These are phyloP conservation scores for Ceratitis capitata DNA, from an alignment of 1,140 invertebrate species.

Conservation along the genomic window DNA sequence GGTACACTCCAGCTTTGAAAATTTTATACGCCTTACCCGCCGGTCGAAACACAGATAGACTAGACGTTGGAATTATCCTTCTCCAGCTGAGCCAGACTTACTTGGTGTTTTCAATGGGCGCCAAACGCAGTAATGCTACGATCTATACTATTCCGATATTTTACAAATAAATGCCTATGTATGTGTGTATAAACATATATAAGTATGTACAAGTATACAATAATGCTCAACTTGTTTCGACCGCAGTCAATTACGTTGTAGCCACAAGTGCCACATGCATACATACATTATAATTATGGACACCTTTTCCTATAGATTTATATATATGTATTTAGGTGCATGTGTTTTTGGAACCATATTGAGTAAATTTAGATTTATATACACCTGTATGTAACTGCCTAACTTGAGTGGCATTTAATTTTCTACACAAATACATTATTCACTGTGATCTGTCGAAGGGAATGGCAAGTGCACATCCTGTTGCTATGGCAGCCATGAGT, in stretches of 20 bases:
- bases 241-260: neutral
- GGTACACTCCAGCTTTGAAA: no score
- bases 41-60: no score
- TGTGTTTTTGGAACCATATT: no score
- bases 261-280: neutral
- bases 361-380: neutral
- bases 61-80: no score
- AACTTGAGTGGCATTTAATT: neutral
- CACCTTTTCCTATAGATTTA: neutral
- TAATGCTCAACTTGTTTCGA: neutral
- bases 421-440: constrained; percentile 10
- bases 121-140: no score
- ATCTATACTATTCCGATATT: no score
- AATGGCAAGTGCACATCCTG: neutral
- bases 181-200: neutral
- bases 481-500: neutral
- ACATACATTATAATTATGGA: neutral
- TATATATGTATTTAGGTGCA: neutral
- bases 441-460: neutral
- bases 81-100: no score
- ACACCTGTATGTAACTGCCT: neutral
- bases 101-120: no score
- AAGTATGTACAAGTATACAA: neutral
- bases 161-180: no score
- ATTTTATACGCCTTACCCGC: no score